These are phyloP conservation scores for Bubo scandiacus DNA, from an alignment of 2,113 vertebrate genomes.

Conservation along the genomic window DNA sequence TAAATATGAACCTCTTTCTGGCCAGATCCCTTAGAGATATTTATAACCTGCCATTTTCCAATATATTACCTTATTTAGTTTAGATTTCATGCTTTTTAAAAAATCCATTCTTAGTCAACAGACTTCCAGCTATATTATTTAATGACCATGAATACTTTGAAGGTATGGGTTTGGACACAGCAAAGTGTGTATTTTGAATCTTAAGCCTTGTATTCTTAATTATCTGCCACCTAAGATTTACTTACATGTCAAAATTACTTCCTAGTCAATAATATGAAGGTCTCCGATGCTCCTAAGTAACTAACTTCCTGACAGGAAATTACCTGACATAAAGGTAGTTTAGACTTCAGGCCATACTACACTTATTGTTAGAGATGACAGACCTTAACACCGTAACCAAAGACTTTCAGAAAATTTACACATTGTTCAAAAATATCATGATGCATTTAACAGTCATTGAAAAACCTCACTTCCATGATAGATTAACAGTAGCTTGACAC, in stretches of 20 bases:
- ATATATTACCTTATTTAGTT: neutral
- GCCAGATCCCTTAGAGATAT: neutral
- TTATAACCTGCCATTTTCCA: neutral
- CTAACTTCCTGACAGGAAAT: neutral
- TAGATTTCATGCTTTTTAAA: neutral
- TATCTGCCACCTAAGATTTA: neutral
- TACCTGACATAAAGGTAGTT: neutral
- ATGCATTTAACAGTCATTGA: neutral
- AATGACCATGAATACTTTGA: neutral
- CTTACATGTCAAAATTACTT: neutral
- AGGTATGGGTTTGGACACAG: neutral
- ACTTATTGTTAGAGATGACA: neutral
- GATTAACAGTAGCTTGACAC: neutral
- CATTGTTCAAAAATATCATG: neutral
- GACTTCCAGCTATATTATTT: neutral
- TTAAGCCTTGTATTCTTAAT: neutral
- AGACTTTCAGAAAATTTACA: neutral
- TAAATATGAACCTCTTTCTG: neutral
- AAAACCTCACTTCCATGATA: neutral
- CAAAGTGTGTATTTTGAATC: neutral
- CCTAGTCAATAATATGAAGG: neutral
- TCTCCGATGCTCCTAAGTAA: neutral
- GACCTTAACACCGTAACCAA: neutral
- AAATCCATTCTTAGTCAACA: neutral
- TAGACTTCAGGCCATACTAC: neutral